Conservation (phyloP, 2,797 vertebrate genomes). For the Sebastes oblongus region DNA sequence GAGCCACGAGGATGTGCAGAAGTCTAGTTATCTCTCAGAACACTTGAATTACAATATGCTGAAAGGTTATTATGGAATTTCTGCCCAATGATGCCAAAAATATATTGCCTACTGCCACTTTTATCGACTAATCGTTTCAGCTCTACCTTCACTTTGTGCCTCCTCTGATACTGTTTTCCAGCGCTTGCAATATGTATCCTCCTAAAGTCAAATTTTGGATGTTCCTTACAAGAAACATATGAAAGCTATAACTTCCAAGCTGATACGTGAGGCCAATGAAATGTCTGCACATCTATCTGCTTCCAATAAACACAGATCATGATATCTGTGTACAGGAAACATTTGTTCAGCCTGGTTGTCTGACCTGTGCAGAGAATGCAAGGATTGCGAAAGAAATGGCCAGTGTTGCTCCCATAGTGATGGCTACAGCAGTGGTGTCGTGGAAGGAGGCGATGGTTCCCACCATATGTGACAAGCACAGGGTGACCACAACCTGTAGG, state of each 20-base stretch:
- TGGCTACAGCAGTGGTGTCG: conserved; percentile 83
- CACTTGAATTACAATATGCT: too few species aligned
- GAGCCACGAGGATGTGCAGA: too few species aligned
- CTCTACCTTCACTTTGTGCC: not conserved
- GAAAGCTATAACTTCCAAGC: not conserved
- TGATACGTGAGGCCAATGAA: not conserved
- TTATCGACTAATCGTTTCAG: not conserved
- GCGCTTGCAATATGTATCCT: not conserved
- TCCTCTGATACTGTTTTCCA: not conserved
- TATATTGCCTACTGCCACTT: too few species aligned
- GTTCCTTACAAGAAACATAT: not conserved
- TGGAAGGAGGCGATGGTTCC: conserved; percentile 91
- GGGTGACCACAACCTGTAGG: conserved; percentile 83
- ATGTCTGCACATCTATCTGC: not conserved
- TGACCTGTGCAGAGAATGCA: conserved; percentile 88
- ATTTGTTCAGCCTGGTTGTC: not conserved
- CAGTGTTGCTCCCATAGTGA: conserved; percentile 86
- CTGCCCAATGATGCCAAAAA: too few species aligned
- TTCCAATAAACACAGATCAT: not conserved
- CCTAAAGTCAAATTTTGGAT: not conserved
- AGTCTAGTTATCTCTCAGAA: too few species aligned
- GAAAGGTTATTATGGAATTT: too few species aligned
- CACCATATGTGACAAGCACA: conserved; percentile 90
- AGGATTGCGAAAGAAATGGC: conserved; percentile 85
- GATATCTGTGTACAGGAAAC: not conserved